phyloP scores from a whole-genome alignment of 2,113 vertebrate genomes.

The Cygnus atratus region DNA sequence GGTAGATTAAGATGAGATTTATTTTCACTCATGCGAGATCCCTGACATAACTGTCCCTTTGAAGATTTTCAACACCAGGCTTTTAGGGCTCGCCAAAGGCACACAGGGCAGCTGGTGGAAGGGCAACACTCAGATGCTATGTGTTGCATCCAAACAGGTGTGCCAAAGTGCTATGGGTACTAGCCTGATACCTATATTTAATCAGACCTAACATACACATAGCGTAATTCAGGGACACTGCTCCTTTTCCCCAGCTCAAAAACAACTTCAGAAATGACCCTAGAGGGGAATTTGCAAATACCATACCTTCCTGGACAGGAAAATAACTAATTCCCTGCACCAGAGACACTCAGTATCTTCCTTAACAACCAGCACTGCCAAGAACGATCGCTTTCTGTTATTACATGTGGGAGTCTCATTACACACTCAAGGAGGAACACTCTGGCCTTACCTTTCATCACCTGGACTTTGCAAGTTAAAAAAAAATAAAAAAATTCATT shows the following conservation, averaged over 20 bases:
- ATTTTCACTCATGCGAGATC: not conserved
- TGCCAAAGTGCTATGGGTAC: fast-evolving
- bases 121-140: fast-evolving
- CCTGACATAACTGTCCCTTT: not conserved
- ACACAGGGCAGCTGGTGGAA: not conserved
- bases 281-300: not conserved
- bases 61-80: not conserved
- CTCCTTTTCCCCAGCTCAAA: not conserved
- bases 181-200: fast-evolving
- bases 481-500: not conserved
- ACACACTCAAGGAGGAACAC: not conserved
- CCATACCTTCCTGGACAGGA: not conserved
- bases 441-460: not conserved
- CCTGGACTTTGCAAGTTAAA: not conserved
- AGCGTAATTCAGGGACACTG: not conserved
- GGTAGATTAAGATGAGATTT: not conserved
- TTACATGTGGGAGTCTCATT: not conserved
- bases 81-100: not conserved
- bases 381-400: not conserved
- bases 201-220: fast-evolving
- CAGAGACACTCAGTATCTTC: not conserved
- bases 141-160: fast-evolving
- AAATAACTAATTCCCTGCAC: not conserved
- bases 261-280: not conserved
- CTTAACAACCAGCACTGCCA: not conserved